These are phyloP conservation scores for Sesamia nonagrioides DNA, from an alignment of 1,140 invertebrate species.

Conservation along the genomic window DNA sequence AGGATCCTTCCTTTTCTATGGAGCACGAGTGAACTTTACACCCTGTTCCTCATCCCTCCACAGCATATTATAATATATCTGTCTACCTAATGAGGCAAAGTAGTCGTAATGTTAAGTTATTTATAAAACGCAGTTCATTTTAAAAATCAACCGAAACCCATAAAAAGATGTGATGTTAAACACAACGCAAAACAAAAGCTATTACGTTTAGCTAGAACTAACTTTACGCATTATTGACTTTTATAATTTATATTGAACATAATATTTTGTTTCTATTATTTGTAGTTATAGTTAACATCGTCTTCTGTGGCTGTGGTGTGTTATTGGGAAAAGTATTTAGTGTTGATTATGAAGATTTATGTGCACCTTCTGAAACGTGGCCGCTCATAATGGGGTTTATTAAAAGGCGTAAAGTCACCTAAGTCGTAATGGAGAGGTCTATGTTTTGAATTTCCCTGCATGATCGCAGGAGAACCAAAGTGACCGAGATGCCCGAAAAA, in stretches of 20 bases:
- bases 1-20: too few species aligned
- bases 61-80: too few species aligned
- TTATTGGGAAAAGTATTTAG: not conserved
- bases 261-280: not conserved
- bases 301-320: not conserved
- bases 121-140: not conserved
- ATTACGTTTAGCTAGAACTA: not conserved
- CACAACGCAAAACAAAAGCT: not conserved
- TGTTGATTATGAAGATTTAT: not conserved
- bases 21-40: too few species aligned
- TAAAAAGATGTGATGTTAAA: slow-evolving; percentile 1
- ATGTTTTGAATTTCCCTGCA: too few species aligned
- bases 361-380: not conserved
- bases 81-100: too few species aligned
- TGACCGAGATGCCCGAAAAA: too few species aligned
- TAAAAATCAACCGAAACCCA: not conserved
- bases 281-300: not conserved
- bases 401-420: too few species aligned
- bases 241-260: not conserved
- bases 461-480: too few species aligned
- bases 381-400: too few species aligned
- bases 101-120: not conserved
- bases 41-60: too few species aligned
- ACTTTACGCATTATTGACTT: not conserved
- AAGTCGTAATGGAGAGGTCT: too few species aligned